Evolutionary conservation across 2,888 invertebrate species (phyloP).

Genomic region (Urechis unicinctus): DNA sequence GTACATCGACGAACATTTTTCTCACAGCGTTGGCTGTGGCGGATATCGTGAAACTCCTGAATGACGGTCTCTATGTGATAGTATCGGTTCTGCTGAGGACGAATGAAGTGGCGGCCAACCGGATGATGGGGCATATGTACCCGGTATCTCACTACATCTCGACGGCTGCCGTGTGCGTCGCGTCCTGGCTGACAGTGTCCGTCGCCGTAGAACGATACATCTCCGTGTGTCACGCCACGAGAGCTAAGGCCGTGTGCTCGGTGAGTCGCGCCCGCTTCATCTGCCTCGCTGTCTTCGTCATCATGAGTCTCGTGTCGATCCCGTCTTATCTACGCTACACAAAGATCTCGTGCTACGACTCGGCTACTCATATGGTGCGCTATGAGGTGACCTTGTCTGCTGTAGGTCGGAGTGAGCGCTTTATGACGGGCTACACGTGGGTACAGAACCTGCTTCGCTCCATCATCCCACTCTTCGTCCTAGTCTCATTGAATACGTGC

Average conservation of each 20-base stretch:
- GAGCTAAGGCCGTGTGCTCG: slow-evolving; percentile 31
- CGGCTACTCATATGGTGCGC: slow-evolving; percentile 24
- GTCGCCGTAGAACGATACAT: slow-evolving; percentile 44
- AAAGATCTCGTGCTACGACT: slow-evolving; percentile 23
- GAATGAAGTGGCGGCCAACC: slow-evolving; percentile 23
- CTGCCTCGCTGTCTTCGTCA: slow-evolving; percentile 34
- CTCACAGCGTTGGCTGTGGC: slow-evolving; percentile 35
- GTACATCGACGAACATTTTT: slow-evolving; percentile 37
- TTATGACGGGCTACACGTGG: slow-evolving; percentile 41
- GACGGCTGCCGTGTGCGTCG: slow-evolving; percentile 34
- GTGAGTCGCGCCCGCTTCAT: slow-evolving; percentile 24
- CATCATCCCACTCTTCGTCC: slow-evolving; percentile 41
- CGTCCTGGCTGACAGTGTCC: slow-evolving; percentile 41
- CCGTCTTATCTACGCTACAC: slow-evolving; percentile 41
- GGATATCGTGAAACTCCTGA: slow-evolving; percentile 35
- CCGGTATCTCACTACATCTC: slow-evolving; percentile 42
- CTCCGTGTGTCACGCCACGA: slow-evolving; percentile 35
- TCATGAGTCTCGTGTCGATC: slow-evolving; percentile 35
- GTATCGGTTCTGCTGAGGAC: slow-evolving; percentile 22
- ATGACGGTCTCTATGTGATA: slow-evolving; percentile 34
- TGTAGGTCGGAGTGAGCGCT: slow-evolving; percentile 32
- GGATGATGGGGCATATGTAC: slow-evolving; percentile 29
- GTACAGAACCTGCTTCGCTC: slow-evolving; percentile 40
- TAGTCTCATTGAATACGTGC: slow-evolving; percentile 37
- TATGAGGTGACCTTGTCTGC: slow-evolving; percentile 28